Percentiles rank a stretch among this genome's conserved stretches.
These are phyloP conservation scores for Yasuhikotakia modesta DNA, from an alignment of 2,797 vertebrate genomes.

Conservation along the genomic window DNA sequence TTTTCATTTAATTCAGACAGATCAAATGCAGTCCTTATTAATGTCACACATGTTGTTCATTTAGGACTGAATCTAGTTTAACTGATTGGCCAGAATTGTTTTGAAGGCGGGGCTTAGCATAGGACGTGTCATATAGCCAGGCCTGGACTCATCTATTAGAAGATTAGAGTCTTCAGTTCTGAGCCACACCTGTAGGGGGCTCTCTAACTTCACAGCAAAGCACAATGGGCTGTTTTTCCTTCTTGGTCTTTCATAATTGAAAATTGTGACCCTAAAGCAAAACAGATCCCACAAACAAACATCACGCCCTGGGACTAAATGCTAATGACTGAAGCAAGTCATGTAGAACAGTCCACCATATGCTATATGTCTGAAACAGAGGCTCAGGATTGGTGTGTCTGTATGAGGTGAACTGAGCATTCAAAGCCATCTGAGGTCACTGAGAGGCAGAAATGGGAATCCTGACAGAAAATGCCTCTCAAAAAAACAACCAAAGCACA, in stretches of 20 bases:
- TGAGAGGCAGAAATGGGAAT: conserved; percentile 11
- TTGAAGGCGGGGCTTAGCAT: not conserved
- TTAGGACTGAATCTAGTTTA: not conserved
- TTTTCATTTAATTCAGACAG: too few species aligned
- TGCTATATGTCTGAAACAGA: conserved; percentile 47
- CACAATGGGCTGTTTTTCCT: not conserved
- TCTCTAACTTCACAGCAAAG: conserved; percentile 53
- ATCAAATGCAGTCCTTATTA: too few species aligned
- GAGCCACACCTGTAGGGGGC: conserved; percentile 54
- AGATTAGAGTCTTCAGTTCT: conserved; percentile 37
- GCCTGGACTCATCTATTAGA: too few species aligned
- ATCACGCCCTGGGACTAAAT: conserved; percentile 45
- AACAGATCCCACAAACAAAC: conserved; percentile 53
- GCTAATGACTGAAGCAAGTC: conserved; percentile 50
- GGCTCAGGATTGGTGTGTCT: conserved; percentile 33
- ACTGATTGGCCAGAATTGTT: not conserved
- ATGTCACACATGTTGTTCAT: too few species aligned
- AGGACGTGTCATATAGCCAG: too few species aligned
- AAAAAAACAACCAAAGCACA: not conserved
- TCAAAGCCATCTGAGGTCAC: conserved; percentile 24
- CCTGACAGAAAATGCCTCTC: not conserved
- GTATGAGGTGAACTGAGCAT: conserved; percentile 28
- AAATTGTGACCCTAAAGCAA: conserved; percentile 55
- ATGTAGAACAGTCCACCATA: conserved; percentile 42
- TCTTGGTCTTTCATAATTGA: conserved; percentile 41